A percentile compares a stretch with the other conserved stretches of the same genome.
Conservation (phyloP, 2,797 vertebrate species). For the Diceros bicornis region DNA sequence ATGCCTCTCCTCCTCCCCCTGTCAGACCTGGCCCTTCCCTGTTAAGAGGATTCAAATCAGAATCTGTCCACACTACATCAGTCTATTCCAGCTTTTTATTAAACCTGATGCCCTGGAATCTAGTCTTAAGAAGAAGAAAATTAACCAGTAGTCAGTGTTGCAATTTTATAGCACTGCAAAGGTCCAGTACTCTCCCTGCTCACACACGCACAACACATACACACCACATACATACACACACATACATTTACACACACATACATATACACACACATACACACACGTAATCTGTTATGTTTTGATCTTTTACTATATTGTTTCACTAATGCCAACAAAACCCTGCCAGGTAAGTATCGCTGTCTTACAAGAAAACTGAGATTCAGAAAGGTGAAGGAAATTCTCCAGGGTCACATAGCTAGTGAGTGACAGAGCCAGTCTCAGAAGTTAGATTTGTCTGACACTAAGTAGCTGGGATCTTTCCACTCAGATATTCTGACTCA, state of each 20-base stretch:
- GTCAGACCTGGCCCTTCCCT: neutral
- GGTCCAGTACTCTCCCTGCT: neutral
- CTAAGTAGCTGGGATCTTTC: conserved; percentile 42
- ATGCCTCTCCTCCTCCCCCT: neutral
- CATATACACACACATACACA: neutral
- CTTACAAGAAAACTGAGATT: neutral
- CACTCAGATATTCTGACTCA: conserved; percentile 53
- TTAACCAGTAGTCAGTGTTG: neutral
- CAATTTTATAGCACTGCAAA: neutral
- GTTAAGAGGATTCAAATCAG: neutral
- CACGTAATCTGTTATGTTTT: neutral
- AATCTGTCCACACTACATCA: neutral
- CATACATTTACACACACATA: neutral
- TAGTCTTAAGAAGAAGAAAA: neutral
- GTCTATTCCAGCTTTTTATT: neutral
- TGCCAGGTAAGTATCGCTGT: neutral
- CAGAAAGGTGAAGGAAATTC: neutral
- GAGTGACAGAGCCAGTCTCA: neutral
- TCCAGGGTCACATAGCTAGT: neutral
- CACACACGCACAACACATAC: neutral
- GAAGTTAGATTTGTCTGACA: neutral
- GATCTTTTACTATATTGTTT: conserved; percentile 28
- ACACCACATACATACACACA: too few relatives aligned
- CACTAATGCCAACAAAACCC: neutral
- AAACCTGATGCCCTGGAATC: neutral